A percentile compares a stretch with the other conserved stretches of the same genome.
Conservation (phyloP, 2,888 invertebrate genomes). For the Molorchus minor region DNA sequence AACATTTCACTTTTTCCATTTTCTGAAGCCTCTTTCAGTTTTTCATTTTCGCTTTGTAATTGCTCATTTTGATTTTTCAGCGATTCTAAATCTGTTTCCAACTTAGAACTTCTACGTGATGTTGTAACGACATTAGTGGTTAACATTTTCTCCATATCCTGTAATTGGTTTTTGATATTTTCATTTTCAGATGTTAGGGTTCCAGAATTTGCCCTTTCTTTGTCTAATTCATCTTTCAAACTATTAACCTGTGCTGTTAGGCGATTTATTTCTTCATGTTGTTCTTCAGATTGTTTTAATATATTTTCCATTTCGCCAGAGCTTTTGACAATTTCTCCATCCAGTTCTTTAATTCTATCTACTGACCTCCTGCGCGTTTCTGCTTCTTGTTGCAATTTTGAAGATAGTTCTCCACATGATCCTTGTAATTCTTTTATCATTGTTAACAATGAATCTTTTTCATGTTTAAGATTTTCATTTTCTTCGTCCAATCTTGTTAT, state of each 20-base stretch:
- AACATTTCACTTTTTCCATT: conserved; percentile 26
- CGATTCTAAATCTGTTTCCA: conserved; percentile 42
- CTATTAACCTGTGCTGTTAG: conserved; percentile 32
- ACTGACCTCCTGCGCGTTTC: background rate
- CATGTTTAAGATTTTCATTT: conserved; percentile 9
- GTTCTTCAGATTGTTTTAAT: conserved; percentile 10
- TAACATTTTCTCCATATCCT: conserved; percentile 42
- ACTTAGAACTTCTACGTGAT: conserved; percentile 36
- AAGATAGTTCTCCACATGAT: conserved; percentile 13
- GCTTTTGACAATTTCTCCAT: conserved; percentile 14
- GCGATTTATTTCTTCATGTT: conserved; percentile 24
- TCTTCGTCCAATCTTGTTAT: conserved; percentile 22
- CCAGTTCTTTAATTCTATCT: conserved; percentile 3
- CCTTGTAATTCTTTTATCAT: conserved; percentile 18
- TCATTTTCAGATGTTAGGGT: conserved; percentile 6
- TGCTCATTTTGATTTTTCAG: conserved; percentile 22
- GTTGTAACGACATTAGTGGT: conserved; percentile 40
- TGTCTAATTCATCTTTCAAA: conserved; percentile 27
- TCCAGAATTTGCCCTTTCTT: conserved; percentile 7
- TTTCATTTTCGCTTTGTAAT: conserved; percentile 27
- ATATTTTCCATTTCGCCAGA: conserved; percentile 4
- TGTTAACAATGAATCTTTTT: conserved; percentile 6
- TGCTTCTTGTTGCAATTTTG: conserved; percentile 14
- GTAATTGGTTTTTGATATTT: background rate
- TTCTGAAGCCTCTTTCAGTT: conserved; percentile 16